Base-by-base conservation (phyloP, 2,888 invertebrate genomes). In the Orchesellides sinensis region DNA sequence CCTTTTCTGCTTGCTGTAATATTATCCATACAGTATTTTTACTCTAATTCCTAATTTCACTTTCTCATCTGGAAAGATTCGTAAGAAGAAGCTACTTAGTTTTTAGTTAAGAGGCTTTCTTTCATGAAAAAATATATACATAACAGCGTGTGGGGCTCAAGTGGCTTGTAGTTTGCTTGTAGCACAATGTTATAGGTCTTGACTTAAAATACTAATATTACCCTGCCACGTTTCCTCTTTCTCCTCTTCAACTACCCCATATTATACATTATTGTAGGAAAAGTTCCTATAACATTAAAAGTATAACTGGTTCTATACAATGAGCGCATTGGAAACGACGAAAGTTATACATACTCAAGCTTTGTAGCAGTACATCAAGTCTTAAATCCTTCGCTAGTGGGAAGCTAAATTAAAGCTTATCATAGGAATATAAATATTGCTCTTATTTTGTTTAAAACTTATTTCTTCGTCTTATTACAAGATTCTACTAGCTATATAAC, bases 31-130 rank as follows among this genome's bases (percentile, higher is more conserved):
- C 52, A 61, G 52, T 23, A 63, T 78, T 63, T 78, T 66, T 61
- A 78, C 32, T 70, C 49, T 70, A 78, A 78, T 78, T 78, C 78
- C 69, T 78, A 78, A 78, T 78, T 78, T 78, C 78, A 78, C 78
- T 78, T 78, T 78, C 69, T 78, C 77, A 77, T 77, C 75, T 61
- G 29, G 47, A 45, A 66, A 56, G 75, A 75, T 54, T 75, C 65
- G 25, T 35, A 56, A 52, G 35, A 27, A 25, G 66, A 68, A 68
- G 17, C 68, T 27, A 56, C 56, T 77, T 68, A 68, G 59, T 65
- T 65, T 69, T 68, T 66, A 45, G 59, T 69, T 78, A 78, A 78
- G 78, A 78, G 69, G 78, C 78, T 78, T 78, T 78, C 54, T 21
- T 69, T 47, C 68, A 3, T 21, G 47, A 35, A 27, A 49, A 68